Evolutionary conservation across 2,113 vertebrate species (phyloP), one percentile per base, ranked within the genome.

Genomic region (Dissostichus mawsoni): DNA sequence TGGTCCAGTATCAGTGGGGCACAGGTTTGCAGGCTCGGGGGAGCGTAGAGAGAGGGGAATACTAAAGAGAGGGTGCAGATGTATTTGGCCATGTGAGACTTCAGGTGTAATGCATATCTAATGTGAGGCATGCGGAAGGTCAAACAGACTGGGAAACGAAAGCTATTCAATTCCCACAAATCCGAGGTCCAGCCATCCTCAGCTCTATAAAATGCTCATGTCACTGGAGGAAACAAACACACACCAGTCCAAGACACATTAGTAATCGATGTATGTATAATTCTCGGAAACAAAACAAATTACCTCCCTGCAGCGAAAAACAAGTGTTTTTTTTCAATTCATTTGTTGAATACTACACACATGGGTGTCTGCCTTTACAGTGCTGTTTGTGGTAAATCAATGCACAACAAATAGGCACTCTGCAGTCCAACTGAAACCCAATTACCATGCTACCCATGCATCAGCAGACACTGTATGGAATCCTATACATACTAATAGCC

Each of bases 31-130:
- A 61, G 17, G 59, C 63, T 72, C 57, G 76, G 65, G 64, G 77
- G 77, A 69, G 82, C 36, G 2, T 0, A 61, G 33, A 67, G 56
- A 48, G 33, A 29, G 68, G 61, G 65, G 80, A 80, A 52, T 66
- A 80, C 75, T 76, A 77, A 71, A 76, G 74, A 73, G 33, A 62
- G 55, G 76, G 76, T 82, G 68, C 63, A 76, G 84, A 81, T 78
- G 77, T 70, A 84, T 86, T 61, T 68, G 75, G 67, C 70, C 71
- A 82, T 79, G 81, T 71, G 74, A 88, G 83, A 89, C 89, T 87
- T 84, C 72, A 90, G 86, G 88, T 87, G 78, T 87, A 93, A 93
- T 91, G 89, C 76, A 92, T 90, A 91, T 82, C 90, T 91, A 93
- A 92, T 93, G 83, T 66, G 75, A 85, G 79, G 78, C 66, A 74